A percentile compares a stretch with the other conserved stretches of the same genome.
Conservation (phyloP, 2,888 invertebrate species). For the Hirtodrosophila cameraria region DNA sequence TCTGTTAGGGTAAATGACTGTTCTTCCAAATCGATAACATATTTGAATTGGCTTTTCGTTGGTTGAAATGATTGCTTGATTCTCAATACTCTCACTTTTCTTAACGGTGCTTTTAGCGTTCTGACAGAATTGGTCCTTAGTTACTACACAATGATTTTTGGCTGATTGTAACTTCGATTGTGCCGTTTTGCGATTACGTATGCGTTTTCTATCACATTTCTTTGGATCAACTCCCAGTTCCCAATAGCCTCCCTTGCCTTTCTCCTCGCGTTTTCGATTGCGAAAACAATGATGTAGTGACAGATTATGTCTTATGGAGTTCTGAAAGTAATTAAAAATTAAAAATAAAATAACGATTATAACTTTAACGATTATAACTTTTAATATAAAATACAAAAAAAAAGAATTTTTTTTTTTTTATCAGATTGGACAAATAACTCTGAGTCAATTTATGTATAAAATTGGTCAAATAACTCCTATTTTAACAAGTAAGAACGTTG, state of each 20-base stretch:
- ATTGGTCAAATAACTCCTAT: no score
- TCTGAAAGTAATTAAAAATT: conserved; percentile 58
- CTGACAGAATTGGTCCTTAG: neutral
- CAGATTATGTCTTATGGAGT: conserved; percentile 84
- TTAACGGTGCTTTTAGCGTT: neutral
- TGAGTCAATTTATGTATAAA: no score
- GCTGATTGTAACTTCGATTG: conserved; percentile 12
- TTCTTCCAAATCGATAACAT: conserved; percentile 1
- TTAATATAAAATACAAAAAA: no score
- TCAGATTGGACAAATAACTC: no score
- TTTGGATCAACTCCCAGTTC: conserved; percentile 83
- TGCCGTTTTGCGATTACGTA: conserved; percentile 77
- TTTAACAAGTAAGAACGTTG: no score
- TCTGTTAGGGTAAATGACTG: conserved; percentile 12
- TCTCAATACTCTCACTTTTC: neutral
- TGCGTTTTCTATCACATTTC: conserved; percentile 82
- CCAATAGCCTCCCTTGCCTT: conserved; percentile 84
- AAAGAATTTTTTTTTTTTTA: no score
- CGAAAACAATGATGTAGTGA: conserved; percentile 83
- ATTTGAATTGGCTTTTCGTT: conserved; percentile 1
- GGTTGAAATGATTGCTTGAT: neutral
- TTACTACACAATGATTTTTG: neutral
- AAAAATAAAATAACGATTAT: no score
- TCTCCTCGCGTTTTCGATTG: conserved; percentile 83
- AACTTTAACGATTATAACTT: no score